Conservation (phyloP, 2,888 invertebrate species). For the Lasioglossum leucozonium region DNA sequence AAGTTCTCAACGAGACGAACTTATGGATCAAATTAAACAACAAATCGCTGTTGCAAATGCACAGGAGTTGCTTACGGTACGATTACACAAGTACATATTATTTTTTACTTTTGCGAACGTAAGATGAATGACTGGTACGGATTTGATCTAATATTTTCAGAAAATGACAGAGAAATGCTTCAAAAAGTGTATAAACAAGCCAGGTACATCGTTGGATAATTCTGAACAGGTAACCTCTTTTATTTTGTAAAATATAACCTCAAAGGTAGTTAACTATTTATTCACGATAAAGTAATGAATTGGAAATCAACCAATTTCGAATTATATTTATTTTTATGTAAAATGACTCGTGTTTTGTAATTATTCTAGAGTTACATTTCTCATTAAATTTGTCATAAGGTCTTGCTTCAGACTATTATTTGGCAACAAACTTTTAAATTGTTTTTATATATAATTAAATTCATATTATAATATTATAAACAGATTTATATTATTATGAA, state of each 20-base stretch:
- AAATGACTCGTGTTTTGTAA: not conserved
- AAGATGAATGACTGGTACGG: slow-evolving; percentile 54
- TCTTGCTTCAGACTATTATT: not conserved
- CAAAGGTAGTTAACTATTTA: slow-evolving; percentile 4
- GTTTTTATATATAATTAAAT: not conserved
- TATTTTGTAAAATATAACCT: slow-evolving; percentile 51
- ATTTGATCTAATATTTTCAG: slow-evolving; percentile 84
- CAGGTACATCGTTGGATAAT: slow-evolving; percentile 94
- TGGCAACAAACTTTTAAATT: not conserved
- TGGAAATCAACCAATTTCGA: not conserved
- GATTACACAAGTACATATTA: slow-evolving; percentile 70
- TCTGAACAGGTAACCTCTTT: slow-evolving; percentile 90
- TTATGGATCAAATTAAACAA: slow-evolving; percentile 97
- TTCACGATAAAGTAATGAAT: not conserved
- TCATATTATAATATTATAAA: not conserved
- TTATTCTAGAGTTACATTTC: not conserved
- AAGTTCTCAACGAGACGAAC: slow-evolving; percentile 91
- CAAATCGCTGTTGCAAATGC: slow-evolving; percentile 97
- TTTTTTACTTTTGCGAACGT: slow-evolving; percentile 34
- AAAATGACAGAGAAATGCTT: slow-evolving; percentile 99
- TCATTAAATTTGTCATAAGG: not conserved
- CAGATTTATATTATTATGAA: not conserved
- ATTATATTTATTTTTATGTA: not conserved
- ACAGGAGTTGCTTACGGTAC: slow-evolving; percentile 94
- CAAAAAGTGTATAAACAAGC: slow-evolving; percentile 96